Percentiles rank a stretch among this genome's conserved stretches.
Evolutionary conservation across 2,888 invertebrate species (phyloP).

Genomic region (Lasioglossum calceatum): DNA sequence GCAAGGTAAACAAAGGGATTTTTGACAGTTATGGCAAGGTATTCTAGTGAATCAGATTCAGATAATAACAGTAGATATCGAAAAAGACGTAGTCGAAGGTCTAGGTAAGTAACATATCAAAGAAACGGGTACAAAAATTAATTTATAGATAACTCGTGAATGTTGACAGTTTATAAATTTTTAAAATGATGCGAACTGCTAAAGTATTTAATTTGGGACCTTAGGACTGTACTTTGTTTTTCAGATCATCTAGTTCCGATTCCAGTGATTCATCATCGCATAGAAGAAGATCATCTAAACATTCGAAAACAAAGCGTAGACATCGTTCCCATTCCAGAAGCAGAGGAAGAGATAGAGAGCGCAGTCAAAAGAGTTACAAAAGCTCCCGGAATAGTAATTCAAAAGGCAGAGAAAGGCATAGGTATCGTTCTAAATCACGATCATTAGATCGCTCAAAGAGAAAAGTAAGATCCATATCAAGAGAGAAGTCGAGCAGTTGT

Average conservation of each 20-base stretch:
- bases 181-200: not conserved
- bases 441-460: slow-evolving; percentile 76
- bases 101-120: slow-evolving; percentile 57
- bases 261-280: slow-evolving; percentile 79
- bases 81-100: slow-evolving; percentile 75
- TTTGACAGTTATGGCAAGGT: slow-evolving; percentile 76
- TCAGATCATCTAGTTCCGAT: slow-evolving; percentile 79
- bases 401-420: slow-evolving; percentile 77
- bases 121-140: not conserved
- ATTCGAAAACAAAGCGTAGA: slow-evolving; percentile 78
- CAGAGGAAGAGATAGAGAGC: slow-evolving; percentile 75
- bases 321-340: slow-evolving; percentile 79
- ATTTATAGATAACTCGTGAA: not conserved
- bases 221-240: slow-evolving; percentile 15
- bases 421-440: slow-evolving; percentile 76
- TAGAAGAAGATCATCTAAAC: slow-evolving; percentile 76
- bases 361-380: slow-evolving; percentile 76
- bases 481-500: slow-evolving; percentile 81
- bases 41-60: slow-evolving; percentile 82
- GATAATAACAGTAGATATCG: slow-evolving; percentile 79
- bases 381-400: slow-evolving; percentile 76
- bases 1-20: slow-evolving; percentile 13
- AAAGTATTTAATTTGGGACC: not conserved
- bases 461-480: slow-evolving; percentile 77
- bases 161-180: not conserved